Conservation (phyloP, 2,888 invertebrate species). For the Amphiduros pacificus region DNA sequence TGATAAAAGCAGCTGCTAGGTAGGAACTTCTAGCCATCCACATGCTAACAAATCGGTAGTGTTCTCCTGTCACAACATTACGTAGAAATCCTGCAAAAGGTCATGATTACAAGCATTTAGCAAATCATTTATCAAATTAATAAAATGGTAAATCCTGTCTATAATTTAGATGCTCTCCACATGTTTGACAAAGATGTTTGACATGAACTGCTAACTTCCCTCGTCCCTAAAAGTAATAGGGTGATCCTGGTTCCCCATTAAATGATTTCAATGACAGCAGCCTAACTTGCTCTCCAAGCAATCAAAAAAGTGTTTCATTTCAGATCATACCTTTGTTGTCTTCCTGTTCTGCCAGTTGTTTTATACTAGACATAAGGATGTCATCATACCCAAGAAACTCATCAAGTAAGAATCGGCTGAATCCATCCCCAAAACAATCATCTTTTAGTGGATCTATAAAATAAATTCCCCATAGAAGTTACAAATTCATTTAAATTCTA, state of each 20-base stretch:
- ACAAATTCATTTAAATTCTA: background rate
- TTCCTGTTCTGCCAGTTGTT: conserved; percentile 91
- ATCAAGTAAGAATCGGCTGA: conserved; percentile 86
- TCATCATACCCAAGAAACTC: conserved; percentile 97
- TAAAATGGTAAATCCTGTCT: no score
- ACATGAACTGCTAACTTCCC: no score
- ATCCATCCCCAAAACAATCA: conserved; percentile 89
- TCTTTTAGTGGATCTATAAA: conserved; percentile 85
- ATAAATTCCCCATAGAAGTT: background rate
- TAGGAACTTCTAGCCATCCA: conserved; percentile 95
- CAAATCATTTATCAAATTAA: no score
- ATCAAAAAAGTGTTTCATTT: no score
- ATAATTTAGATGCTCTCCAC: no score
- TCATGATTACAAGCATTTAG: no score
- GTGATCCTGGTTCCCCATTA: no score
- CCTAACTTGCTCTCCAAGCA: no score
- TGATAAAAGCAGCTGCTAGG: conserved; percentile 92
- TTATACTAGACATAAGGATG: conserved; percentile 93
- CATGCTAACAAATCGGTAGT: conserved; percentile 96
- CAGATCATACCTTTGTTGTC: conserved; percentile 81
- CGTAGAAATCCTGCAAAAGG: conserved; percentile 64
- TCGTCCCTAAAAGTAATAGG: no score
- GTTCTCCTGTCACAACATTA: conserved; percentile 97
- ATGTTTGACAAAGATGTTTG: no score
- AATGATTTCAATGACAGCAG: no score